Base-by-base conservation (phyloP, 2,888 invertebrate genomes). In the Sinodicranocentrus sp. region DNA sequence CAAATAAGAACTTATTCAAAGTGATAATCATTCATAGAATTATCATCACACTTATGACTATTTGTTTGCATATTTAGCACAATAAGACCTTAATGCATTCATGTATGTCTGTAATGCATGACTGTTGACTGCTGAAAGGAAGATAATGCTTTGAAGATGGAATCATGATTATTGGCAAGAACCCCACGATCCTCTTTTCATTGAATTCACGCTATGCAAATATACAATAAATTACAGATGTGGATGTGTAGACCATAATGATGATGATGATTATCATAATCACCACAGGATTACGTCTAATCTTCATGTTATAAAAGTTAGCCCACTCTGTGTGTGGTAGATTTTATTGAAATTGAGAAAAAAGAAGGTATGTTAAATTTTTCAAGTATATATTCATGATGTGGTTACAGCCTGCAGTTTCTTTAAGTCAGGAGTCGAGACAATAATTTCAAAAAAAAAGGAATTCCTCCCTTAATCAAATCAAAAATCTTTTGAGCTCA, bases 251-350 rank as follows among this genome's bases (percentile, higher is more conserved):
- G 54, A 33, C 28, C 10, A 70, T 26, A 28, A 67, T 67, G 25
- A 67, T 67, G 48, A 67, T 54, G 28, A 70, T 70, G 52, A 68
- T 68, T 33, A 54, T 33, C 19, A 28, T 54, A 54, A 70, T 54
- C 70, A 54, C 54, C 28, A 19, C 52, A 28, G 70, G 70, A 54
- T 70, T 54, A 54, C 52, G 19, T 28, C 33, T 70, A 70, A 70
- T 70, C 26, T 28, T 13, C 52, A n/a, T 70, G 70, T 33, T 15
- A 48, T 68, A 28, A 19, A 17, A 21, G 21, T 54, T 33, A 52
- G 70, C n/a, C n/a, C n/a, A n/a, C n/a, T 70, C 28, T 70, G 54
- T 54, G 70, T 70, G 70, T 33, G 54, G 54, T 33, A 54, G 48
- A 15, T 48, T n/a, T 48, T 48, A 48, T 48, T 48, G 48, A 48